Base-by-base conservation (phyloP, 2,888 invertebrate genomes). In the Cerastis rubricosa region DNA sequence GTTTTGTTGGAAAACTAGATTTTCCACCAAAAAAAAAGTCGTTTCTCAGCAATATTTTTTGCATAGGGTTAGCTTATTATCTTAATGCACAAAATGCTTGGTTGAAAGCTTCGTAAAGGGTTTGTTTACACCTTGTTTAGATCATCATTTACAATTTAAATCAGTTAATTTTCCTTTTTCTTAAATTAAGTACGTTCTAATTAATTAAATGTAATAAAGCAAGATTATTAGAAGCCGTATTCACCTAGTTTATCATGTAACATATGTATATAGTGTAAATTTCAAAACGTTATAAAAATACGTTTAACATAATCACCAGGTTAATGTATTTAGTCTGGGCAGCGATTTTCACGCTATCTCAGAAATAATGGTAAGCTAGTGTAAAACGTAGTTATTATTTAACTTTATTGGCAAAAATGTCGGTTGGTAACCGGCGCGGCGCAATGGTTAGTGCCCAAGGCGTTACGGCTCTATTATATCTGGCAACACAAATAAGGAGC, bases 401-500 rank as follows among this genome's bases (percentile, higher is more conserved):
- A 45, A 74, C 35, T 74, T 73, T 45, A 57, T 70, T n/a, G n/a
- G 19, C 51, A 51, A 77, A 68, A 67, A 77, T 77, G 17, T 49
- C 45, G 22, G 43, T 61, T 25, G 8, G 43, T 45, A 57, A 47
- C 19, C 14, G 35, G 35, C 35, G 47, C 12, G 40, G 59, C 11
- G 19, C 64, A 49, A 35, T 61, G 67, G 45, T 81, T 78, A 73
- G 63, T 47, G 71, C 65, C 69, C 35, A 57, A 68, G 70, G 74
- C 69, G 29, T 51, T 65, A 83, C 51, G 63, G 64, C 70, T 74
- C 57, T 73, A 81, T 87, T 79, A 79, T 79, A 74, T 77, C 69
- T 71, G 63, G 64, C 76, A 72, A 66, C 47, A 78, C 74, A 80
- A 75, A 84, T 69, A 61, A 67, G 45, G 71, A 61, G 47, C 74